Conservation (phyloP, 2,888 invertebrate genomes). For the Andrena bicolor region DNA sequence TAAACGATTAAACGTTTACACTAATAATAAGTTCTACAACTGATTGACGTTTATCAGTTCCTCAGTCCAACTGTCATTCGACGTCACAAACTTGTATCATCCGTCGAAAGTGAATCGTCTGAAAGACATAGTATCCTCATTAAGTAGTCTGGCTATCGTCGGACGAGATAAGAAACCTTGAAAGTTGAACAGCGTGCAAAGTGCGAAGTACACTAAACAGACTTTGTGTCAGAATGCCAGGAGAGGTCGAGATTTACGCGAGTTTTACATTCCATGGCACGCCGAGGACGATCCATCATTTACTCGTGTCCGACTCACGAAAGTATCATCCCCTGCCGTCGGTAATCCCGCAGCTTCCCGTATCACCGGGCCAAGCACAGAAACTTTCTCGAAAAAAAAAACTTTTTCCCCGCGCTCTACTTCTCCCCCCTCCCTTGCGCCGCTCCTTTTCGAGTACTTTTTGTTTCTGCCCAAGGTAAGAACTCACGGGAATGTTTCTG, state of each 20-base stretch:
- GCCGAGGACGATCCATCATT: conserved; percentile 82
- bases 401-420: conserved; percentile 58
- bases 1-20: too few relatives aligned
- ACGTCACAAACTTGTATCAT: not conserved
- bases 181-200: conserved; percentile 38
- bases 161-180: conserved; percentile 32
- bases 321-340: conserved; percentile 78
- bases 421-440: conserved; percentile 15
- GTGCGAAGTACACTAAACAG: conserved; percentile 60
- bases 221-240: conserved; percentile 45
- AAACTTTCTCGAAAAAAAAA: conserved; percentile 76
- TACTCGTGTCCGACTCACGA: conserved; percentile 81
- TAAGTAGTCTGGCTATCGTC: conserved; percentile 27
- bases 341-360: conserved; percentile 78
- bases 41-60: not conserved
- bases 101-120: not conserved
- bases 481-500: conserved; percentile 74
- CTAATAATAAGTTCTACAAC: too few relatives aligned
- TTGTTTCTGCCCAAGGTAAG: conserved; percentile 48
- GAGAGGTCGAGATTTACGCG: conserved; percentile 80
- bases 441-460: conserved; percentile 23
- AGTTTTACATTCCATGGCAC: conserved; percentile 80
- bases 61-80: not conserved
- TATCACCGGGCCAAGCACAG: conserved; percentile 69
- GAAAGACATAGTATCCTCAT: conserved; percentile 1